Base-by-base conservation (phyloP, 2,113 vertebrate species). In the Mastomys coucha region DNA sequence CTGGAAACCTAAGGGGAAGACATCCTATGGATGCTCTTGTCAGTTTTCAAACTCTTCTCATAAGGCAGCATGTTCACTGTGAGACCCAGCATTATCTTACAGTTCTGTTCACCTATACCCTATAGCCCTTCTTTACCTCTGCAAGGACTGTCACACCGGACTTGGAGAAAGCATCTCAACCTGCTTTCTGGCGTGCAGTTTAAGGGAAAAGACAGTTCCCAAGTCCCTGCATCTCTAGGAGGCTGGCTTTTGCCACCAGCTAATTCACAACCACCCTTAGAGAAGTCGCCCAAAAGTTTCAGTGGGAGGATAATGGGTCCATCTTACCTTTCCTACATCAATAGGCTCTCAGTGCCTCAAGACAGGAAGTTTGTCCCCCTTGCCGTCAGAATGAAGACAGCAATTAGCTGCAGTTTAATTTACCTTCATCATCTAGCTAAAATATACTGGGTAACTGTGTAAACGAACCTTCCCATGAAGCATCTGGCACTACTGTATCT, bases 311-410 rank as follows among this genome's bases (percentile, higher is more conserved):
- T n/a, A n/a, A n/a, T 87, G 58, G 94, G 56, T 86, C 28, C 2
- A n/a, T 36, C 73, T 88, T 51, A 78, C 72, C 49, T 49, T 93
- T 63, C 31, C 16, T 63, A 53, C 56, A 22, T 33, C 22, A 42
- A 89, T 95, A 42, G 36, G 76, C 22, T 81, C 84, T 95, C 85
- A 49, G 20, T 63, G 7, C n/a, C 78, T 89, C 17, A 51, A 87
- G 86, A 96, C 63, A 81, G 85, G 36, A 73, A 69, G 67, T 67
- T 12, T 8, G 12, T 67, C 49, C 49, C 94, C 42, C 17, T 7
- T 5, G 58, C 73, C 56, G 7, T 73, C 42, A 24, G 73, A 76
- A 82, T 17, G 56, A 77, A 67, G 78, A 51, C 76, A 63, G 56
- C 45, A 24, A 1, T 28, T 10, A 11, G 33, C 67, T 42, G 7